These are phyloP conservation scores for Oconnorella tubifera DNA, from an alignment of 2,888 invertebrate species.

Conservation along the genomic window DNA sequence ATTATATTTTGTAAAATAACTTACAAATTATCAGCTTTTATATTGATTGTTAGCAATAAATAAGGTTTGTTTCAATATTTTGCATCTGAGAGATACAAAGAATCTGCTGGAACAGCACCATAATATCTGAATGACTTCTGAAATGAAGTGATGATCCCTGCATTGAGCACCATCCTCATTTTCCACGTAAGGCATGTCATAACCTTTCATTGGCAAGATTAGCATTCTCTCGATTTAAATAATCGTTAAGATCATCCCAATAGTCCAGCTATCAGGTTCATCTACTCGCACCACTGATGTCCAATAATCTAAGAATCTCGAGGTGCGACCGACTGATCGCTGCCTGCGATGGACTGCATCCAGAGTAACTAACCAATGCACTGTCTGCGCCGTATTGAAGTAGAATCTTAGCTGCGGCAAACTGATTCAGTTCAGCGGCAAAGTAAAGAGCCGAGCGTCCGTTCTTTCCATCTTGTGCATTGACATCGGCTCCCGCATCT, in stretches of 20 bases:
- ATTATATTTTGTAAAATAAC: no score
- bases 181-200: not conserved
- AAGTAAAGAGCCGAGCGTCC: slow-evolving; percentile 26
- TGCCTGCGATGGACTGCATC: slow-evolving; percentile 17
- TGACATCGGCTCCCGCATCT: slow-evolving; percentile 11
- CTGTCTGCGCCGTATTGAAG: slow-evolving; percentile 11
- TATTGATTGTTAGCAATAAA: no score
- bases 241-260: no score
- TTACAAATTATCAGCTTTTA: no score
- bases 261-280: no score
- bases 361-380: slow-evolving; percentile 18
- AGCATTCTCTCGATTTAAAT: no score
- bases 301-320: slow-evolving; percentile 15
- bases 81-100: no score
- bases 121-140: no score
- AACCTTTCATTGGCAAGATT: not conserved
- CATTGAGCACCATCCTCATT: not conserved
- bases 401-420: slow-evolving; percentile 6
- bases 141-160: no score
- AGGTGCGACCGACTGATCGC: slow-evolving; percentile 9
- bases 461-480: slow-evolving; percentile 24
- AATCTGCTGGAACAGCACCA: no score
- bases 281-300: no score
- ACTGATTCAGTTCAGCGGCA: slow-evolving; percentile 9
- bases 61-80: no score